These are phyloP conservation scores for Podarcis lilfordi DNA, from an alignment of 2,797 vertebrate species.

Conservation along the genomic window DNA sequence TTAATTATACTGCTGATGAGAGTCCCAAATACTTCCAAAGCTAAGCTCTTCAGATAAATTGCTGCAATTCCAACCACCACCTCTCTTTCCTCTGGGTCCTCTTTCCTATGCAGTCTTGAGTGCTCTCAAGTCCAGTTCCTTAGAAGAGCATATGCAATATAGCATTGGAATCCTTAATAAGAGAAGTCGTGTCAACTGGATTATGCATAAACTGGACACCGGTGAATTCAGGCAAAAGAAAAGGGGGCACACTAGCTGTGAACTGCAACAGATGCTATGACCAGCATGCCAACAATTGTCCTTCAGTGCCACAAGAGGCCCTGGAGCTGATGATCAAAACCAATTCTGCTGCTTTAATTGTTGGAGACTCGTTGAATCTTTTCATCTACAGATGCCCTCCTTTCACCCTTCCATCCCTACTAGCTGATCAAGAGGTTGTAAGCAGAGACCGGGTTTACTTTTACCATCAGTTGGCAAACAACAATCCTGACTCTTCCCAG, in stretches of 20 bases:
- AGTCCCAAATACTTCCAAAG: slow-evolving; percentile 39
- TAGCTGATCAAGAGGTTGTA: too few relatives aligned
- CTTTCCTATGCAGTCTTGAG: not conserved
- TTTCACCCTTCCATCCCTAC: not conserved
- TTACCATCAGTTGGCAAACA: not conserved
- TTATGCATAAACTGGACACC: not conserved
- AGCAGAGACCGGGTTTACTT: not conserved
- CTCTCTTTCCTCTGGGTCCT: not conserved
- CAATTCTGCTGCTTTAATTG: not conserved
- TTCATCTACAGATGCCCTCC: not conserved
- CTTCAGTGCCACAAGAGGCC: not conserved
- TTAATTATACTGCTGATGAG: slow-evolving; percentile 67
- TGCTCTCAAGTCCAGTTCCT: not conserved
- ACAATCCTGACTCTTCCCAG: not conserved
- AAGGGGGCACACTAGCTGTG: not conserved
- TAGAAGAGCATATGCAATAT: not conserved
- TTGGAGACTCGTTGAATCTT: not conserved
- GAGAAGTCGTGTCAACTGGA: not conserved
- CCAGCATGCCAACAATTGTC: not conserved
- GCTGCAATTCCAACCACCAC: not conserved
- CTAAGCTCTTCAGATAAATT: slow-evolving; percentile 19
- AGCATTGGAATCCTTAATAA: not conserved
- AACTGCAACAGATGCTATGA: not conserved
- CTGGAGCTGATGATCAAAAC: not conserved
- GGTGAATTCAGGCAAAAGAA: not conserved